Conservation (phyloP, 2,113 vertebrate species). For the Pituophis catenifer region DNA sequence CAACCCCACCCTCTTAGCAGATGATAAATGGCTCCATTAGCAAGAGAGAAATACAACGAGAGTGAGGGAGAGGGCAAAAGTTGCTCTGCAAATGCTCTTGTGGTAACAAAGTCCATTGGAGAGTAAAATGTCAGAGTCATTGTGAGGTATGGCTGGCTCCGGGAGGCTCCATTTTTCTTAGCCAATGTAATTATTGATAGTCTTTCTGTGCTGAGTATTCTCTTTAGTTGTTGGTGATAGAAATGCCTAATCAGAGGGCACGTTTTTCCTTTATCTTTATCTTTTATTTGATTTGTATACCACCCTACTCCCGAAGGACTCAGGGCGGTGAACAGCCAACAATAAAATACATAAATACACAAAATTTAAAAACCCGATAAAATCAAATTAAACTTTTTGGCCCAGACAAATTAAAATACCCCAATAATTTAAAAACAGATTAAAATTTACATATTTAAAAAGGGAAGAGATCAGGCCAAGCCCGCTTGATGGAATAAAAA, state of each 20-base stretch:
- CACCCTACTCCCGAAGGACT: too few species aligned
- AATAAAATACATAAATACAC: too few species aligned
- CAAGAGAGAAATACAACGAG: conserved; percentile 47
- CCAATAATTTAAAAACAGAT: too few species aligned
- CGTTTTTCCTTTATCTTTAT: too few species aligned
- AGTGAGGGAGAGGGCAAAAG: conserved; percentile 25
- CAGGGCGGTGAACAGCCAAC: too few species aligned
- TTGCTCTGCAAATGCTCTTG: conserved; percentile 2
- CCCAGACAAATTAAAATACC: too few species aligned
- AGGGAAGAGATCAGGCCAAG: too few species aligned
- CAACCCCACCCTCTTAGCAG: conserved; percentile 25
- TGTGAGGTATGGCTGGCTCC: conserved; percentile 45
- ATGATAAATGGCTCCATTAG: conserved; percentile 52
- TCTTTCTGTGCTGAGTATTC: conserved; percentile 1
- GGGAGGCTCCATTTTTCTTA: conserved; percentile 46
- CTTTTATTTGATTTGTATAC: too few species aligned
- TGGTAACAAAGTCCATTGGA: conserved; percentile 4
- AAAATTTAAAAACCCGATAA: too few species aligned
- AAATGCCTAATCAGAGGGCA: neutral
- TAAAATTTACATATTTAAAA: too few species aligned
- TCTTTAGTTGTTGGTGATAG: neutral
- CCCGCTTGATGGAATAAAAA: too few species aligned
- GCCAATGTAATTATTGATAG: conserved; percentile 45
- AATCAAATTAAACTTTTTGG: too few species aligned
- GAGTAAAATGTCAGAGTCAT: conserved; percentile 42